phyloP scores from a whole-genome alignment of 2,888 invertebrate genomes.

The Aphodius granarius region DNA sequence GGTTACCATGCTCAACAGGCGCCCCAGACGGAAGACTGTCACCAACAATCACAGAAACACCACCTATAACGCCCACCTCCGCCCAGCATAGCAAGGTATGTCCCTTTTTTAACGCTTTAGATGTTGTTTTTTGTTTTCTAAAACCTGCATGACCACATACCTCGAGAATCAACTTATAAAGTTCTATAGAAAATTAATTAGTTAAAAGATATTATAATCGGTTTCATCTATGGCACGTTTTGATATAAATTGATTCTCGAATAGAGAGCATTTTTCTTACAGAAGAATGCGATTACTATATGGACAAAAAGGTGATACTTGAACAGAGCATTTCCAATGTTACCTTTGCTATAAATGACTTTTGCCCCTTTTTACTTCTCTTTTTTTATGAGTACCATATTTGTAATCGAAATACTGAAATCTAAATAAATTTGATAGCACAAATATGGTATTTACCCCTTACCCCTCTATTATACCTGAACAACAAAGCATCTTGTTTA shows the following conservation, averaged over 20 bases:
- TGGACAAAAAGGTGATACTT: conserved; percentile 28
- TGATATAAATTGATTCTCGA: conserved; percentile 43
- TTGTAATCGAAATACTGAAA: not conserved
- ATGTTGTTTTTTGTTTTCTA: conserved; percentile 16
- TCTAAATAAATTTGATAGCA: no score
- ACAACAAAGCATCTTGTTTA: not conserved
- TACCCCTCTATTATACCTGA: not conserved
- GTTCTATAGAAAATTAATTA: conserved; percentile 7
- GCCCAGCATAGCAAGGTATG: conserved; percentile 76
- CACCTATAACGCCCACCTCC: conserved; percentile 63
- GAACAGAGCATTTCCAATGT: conserved; percentile 56
- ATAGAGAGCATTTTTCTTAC: conserved; percentile 42
- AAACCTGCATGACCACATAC: conserved; percentile 37
- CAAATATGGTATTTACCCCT: conserved; percentile 5
- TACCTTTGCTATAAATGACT: conserved; percentile 51
- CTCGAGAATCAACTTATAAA: conserved; percentile 46
- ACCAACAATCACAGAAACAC: conserved; percentile 62
- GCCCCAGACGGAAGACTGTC: conserved; percentile 62
- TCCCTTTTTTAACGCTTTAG: conserved; percentile 25
- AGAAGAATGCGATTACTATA: conserved; percentile 40
- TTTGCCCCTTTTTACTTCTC: not conserved
- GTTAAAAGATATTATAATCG: conserved; percentile 3
- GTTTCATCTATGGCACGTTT: no score
- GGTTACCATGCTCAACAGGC: conserved; percentile 64
- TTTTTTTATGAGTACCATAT: not conserved